Evolutionary conservation across 2,797 vertebrate species (phyloP), one percentile per base, ranked within the genome.

Genomic region (Rhinatrema bivittatum): DNA sequence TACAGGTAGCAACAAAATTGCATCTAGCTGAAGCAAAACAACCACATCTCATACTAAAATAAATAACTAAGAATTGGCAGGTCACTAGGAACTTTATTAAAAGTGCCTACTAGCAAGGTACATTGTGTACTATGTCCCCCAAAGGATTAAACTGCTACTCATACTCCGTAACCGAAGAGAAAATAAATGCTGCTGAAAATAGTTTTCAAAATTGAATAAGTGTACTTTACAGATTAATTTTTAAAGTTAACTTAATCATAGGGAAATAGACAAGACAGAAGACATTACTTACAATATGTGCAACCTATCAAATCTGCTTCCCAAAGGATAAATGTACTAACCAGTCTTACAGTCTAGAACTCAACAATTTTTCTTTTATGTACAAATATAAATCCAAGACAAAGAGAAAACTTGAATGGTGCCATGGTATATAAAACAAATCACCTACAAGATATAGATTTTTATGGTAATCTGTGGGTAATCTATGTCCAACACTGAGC

Each of bases 141-240:
- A n/a, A 29, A 32, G 10, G 61, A 64, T 56, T 26, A 36, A 39
- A 36, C 58, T 53, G 42, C 34, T 31, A 39, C 20, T 29, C 9
- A 34, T 31, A 39, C 20, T 29, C 9, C 6, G 17, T 24, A 39
- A 56, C 46, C 22, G 10, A 10, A 10, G 20, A 10, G 9, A 21
- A 9, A 21, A 21, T 21, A 10, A 20, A 49, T 49, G 49, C 17
- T 3, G 35, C 18, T n/a, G n/a, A 29, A 53, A 49, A 44, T 36
- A 44, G 24, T 20, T 44, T 32, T 5, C 9, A 10, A 25, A 33
- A 20, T n/a, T n/a, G n/a, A n/a, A n/a, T n/a, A n/a, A n/a, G n/a
- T n/a, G n/a, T n/a, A n/a, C n/a, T n/a, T n/a, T n/a, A n/a, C n/a
- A n/a, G n/a, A n/a, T n/a, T n/a, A 25, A 27, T 27, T 26, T 23